Evolutionary conservation across 2,797 vertebrate genomes (phyloP), one percentile per base, ranked within the genome.

Genomic region (Cirrhinus molitorella): DNA sequence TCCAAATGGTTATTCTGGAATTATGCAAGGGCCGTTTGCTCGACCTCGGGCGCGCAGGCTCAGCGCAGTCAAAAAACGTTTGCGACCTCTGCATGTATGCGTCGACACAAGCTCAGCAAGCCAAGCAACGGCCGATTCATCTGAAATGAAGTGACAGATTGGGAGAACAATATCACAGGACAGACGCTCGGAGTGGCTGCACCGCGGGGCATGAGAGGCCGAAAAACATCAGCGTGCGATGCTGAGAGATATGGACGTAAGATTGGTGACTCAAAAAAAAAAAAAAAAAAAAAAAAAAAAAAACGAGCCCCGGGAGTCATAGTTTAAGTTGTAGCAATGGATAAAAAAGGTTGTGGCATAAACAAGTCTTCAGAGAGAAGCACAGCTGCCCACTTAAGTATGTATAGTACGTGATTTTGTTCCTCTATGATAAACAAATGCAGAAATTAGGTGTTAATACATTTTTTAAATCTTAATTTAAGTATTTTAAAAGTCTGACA

Each of bases 101-200:
- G 1, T 19, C 61, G 37, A 81, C 81, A 65, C 81, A 57, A 70
- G 55, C 45, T 68, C 81, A 55, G 37, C 85, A 53, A 84, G 47
- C 82, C 59, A 51, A 63, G 73, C 80, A 76, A 71, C 40, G 45
- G 55, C 21, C 37, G 80, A 66, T 71, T 85, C 87, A 77, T 83
- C 82, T 83, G 83, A 90, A 82, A 85, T 74, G 59, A 88, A 83
- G 47, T 37, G 34, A 88, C 85, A 90, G 87, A 82, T 53, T 86
- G 87, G 49, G 59, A 43, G 55, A 65, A 81, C 61, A 83, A 51
- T 91, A 80, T 85, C 86, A 28, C 59, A 83, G 65, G 85, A 84
- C 85, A 85, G 84, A 91, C 78, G 75, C 80, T 72, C 73, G 86
- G 86, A 83, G 77, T 34, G 51, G 40, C 63, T 37, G n/a, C 14